Evolutionary conservation across 2,888 invertebrate genomes (phyloP).

Genomic region (Spilarctia lutea): DNA sequence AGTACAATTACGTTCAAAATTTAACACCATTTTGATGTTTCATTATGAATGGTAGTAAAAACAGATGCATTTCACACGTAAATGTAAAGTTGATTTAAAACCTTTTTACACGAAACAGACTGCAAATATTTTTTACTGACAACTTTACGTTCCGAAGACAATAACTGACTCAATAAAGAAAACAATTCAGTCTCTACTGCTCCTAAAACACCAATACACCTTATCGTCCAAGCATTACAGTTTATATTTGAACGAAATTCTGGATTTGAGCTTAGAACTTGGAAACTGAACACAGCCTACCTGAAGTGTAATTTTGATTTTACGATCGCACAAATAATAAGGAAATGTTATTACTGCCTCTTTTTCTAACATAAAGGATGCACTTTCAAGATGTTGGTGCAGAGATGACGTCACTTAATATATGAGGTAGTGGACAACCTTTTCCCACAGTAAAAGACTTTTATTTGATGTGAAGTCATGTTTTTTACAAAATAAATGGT

Average conservation of each 20-base stretch:
- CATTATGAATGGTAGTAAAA: neutral
- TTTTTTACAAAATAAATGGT: neutral
- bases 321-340: slow-evolving; percentile 51
- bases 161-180: slow-evolving; percentile 59
- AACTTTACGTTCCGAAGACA: slow-evolving; percentile 69
- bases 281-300: slow-evolving; percentile 32
- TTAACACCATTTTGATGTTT: too few relatives aligned
- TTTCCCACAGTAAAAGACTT: slow-evolving; percentile 19
- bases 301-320: slow-evolving; percentile 47
- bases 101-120: slow-evolving; percentile 45
- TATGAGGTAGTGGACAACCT: neutral
- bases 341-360: slow-evolving; percentile 42
- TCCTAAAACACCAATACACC: neutral
- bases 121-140: slow-evolving; percentile 67
- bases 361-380: slow-evolving; percentile 38
- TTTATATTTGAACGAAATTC: slow-evolving; percentile 3
- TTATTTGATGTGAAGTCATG: neutral
- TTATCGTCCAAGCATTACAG: rapidly evolving
- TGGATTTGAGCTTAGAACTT: slow-evolving; percentile 9
- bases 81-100: slow-evolving; percentile 33
- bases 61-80: slow-evolving; percentile 19
- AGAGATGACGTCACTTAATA: slow-evolving; percentile 28
- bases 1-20: too few relatives aligned
- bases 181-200: slow-evolving; percentile 29
- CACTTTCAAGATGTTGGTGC: slow-evolving; percentile 27